Evolutionary conservation across 2,888 invertebrate species (phyloP), one percentile per base, ranked within the genome.

Genomic region (Nipponacmea schrenckii): DNA sequence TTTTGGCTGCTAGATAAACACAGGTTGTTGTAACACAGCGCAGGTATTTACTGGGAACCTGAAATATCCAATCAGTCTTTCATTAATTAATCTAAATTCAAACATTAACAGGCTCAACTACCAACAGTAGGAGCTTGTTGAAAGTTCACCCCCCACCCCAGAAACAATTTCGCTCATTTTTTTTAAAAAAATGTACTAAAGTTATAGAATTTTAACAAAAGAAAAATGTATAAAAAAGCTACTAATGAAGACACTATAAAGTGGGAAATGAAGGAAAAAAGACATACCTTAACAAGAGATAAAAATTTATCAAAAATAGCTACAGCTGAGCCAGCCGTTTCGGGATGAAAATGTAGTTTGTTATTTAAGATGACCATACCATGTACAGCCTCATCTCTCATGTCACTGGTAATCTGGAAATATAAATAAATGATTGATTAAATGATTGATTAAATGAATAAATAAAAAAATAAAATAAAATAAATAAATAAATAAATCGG

Each of bases 21-120:
- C 95, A 94, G 75, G 95, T 93, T 48, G 96, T 93, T 20, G 95
- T 94, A 88, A 96, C 93, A 90, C 96, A 96, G 8, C 94, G 94
- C 90, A 96, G 92, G 90, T 95, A 95, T 88, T 94, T 95, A 68
- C 86, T 83, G 63, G 83, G 85, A 71, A 86, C 88, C 88, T 89
- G 74, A 7, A 80, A 78, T 27, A 68, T 63, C 68, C 67, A 44
- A 64, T 63, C 39, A 39, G 4, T 39, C 8, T 8, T 39, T 39
- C 8, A 39, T 39, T 39, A 39, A 39, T 39, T 39, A 5, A 2
- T 39, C 10, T 39, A 39, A 39, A 31, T 8, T 39, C 39, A 8
- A 8, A 8, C 39, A 39, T 39, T 5, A 39, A 39, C 39, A 2
- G 4, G 4, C 39, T 39, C 1, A 8, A 10, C 39, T 31, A 31